A percentile compares a stretch with the other conserved stretches of the same genome.
Evolutionary conservation across 2,888 invertebrate genomes (phyloP).

Genomic region (Patella caerulea): DNA sequence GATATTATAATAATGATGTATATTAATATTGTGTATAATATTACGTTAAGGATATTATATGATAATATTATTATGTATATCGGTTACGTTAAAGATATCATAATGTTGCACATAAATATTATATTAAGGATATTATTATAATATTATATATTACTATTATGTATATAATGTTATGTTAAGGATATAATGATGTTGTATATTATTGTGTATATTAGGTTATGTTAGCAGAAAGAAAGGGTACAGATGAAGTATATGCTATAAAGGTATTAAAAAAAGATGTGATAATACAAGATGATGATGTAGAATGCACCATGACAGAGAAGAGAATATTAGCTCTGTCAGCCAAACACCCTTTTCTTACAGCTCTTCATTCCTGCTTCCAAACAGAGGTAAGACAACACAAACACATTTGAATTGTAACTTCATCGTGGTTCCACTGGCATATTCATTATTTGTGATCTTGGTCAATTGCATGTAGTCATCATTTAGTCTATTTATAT

Average conservation of each 20-base stretch:
- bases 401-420: too few relatives aligned
- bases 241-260: slow-evolving; percentile 84
- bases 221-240: slow-evolving; percentile 93
- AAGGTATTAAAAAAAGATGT: slow-evolving; percentile 96
- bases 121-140: not conserved
- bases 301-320: slow-evolving; percentile 99
- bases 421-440: too few relatives aligned
- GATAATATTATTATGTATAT: not conserved
- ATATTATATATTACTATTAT: not conserved
- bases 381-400: slow-evolving; percentile 83
- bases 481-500: too few relatives aligned
- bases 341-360: slow-evolving; percentile 98
- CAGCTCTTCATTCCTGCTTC: slow-evolving; percentile 96
- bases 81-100: not conserved
- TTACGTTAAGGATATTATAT: not conserved
- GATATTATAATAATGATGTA: too few relatives aligned
- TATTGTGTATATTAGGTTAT: slow-evolving; percentile 80
- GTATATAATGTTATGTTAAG: not conserved
- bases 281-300: slow-evolving; percentile 98
- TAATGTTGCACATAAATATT: not conserved
- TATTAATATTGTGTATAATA: not conserved
- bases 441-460: too few relatives aligned
- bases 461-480: too few relatives aligned
- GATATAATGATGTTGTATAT: not conserved
- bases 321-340: slow-evolving; percentile 96